Percentiles rank a stretch among this genome's conserved stretches.
phyloP scores from a whole-genome alignment of 2,797 vertebrate genomes.

The Picus viridis region DNA sequence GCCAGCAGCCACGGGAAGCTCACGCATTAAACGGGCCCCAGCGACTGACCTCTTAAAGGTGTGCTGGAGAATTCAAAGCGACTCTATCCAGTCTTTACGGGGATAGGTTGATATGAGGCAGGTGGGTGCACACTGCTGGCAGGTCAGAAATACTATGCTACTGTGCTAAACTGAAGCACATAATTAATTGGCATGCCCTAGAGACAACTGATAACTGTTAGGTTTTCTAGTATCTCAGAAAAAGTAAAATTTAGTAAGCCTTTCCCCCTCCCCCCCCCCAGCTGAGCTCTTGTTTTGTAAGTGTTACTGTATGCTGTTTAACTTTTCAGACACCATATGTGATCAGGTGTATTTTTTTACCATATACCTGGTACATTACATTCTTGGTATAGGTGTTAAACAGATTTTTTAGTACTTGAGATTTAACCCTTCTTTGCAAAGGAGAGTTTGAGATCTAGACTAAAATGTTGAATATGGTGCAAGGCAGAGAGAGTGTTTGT shows the following conservation, averaged over 20 bases:
- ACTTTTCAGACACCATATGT: conserved; percentile 39
- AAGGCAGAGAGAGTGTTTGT: not conserved
- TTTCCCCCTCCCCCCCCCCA: not conserved
- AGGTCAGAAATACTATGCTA: not conserved
- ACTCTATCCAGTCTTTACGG: fast-evolving
- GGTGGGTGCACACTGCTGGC: not conserved
- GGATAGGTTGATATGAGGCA: not conserved
- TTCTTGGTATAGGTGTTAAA: not conserved
- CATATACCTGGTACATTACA: not conserved
- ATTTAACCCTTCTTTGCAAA: not conserved
- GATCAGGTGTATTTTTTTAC: conserved; percentile 16
- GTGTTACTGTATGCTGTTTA: not conserved
- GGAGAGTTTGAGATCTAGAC: not conserved
- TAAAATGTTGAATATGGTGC: not conserved
- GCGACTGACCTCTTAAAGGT: not conserved
- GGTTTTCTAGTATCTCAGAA: not conserved
- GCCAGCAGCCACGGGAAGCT: not conserved
- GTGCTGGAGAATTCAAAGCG: not conserved
- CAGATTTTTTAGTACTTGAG: not conserved
- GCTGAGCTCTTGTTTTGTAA: conserved; percentile 10
- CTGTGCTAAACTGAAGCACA: not conserved
- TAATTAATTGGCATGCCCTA: not conserved
- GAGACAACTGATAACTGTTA: not conserved
- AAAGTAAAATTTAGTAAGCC: not conserved
- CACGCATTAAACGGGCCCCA: fast-evolving